A percentile compares a stretch with the other conserved stretches of the same genome.
Evolutionary conservation across 2,888 invertebrate genomes (phyloP).

Genomic region (Limnephilus auricula): DNA sequence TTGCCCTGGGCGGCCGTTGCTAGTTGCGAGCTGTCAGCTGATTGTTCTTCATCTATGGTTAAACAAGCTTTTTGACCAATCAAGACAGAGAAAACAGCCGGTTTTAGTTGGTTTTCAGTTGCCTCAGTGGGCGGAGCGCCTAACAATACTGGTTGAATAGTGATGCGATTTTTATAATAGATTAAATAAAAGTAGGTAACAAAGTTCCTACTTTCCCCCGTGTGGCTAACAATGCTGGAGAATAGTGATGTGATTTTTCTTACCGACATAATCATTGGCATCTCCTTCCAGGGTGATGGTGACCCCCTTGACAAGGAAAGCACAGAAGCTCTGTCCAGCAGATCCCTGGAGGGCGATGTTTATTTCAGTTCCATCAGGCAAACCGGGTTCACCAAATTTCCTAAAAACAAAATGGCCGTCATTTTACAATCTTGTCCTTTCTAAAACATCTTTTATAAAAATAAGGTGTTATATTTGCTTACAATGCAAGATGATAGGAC

Average conservation of each 20-base stretch:
- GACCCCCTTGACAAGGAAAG: conserved; percentile 95
- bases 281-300: conserved; percentile 96
- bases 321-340: conserved; percentile 99
- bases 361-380: conserved; percentile 87
- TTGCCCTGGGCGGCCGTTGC: too few species aligned
- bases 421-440: not conserved
- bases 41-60: too few species aligned
- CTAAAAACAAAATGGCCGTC: conserved; percentile 72
- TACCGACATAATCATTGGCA: conserved; percentile 98
- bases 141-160: too few species aligned
- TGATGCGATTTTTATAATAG: too few species aligned
- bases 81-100: too few species aligned
- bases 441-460: conserved; percentile 8
- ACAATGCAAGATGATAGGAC: conserved; percentile 97
- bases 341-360: conserved; percentile 92
- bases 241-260: conserved; percentile 67
- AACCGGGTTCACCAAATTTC: conserved; percentile 91
- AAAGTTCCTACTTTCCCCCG: not conserved
- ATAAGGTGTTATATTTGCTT: conserved; percentile 70
- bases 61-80: too few species aligned
- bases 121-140: too few species aligned
- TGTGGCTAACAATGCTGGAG: not conserved
- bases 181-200: too few species aligned
- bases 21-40: too few species aligned
- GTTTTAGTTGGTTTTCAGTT: too few species aligned